Evolutionary conservation across 2,888 invertebrate genomes (phyloP).

Genomic region (Pharmacophagus antenor): DNA sequence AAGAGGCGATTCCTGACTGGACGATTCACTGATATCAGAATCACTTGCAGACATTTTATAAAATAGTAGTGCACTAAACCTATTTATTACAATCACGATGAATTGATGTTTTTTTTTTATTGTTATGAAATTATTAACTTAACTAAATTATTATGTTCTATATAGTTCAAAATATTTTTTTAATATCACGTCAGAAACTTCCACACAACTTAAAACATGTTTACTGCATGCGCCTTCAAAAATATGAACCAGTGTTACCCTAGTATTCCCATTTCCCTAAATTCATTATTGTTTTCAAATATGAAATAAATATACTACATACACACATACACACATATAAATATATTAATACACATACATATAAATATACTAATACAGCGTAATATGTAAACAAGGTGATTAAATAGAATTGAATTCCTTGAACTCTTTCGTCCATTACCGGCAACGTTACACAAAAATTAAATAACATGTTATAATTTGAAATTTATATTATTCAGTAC

Average conservation of each 20-base stretch:
- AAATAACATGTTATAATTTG: too few species aligned
- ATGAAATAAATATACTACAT: too few species aligned
- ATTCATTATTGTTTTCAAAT: too few species aligned
- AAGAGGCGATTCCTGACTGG: conserved; percentile 52
- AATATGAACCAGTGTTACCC: not conserved
- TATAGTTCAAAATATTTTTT: not conserved
- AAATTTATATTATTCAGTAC: too few species aligned
- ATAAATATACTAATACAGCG: not conserved
- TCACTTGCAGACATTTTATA: conserved; percentile 51
- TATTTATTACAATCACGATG: not conserved
- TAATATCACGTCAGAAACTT: not conserved
- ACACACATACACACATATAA: too few species aligned
- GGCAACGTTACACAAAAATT: too few species aligned
- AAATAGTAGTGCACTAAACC: not conserved
- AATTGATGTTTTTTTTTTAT: not conserved
- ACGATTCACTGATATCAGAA: conserved; percentile 59
- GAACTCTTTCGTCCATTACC: too few species aligned
- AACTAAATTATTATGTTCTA: not conserved
- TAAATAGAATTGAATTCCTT: too few species aligned
- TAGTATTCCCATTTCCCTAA: not conserved
- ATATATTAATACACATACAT: too few species aligned
- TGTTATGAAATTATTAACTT: not conserved
- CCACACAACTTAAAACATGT: not conserved
- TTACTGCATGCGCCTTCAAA: not conserved
- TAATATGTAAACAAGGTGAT: not conserved